Evolutionary conservation across 2,113 vertebrate genomes (phyloP).

Genomic region (Apodemus sylvaticus): DNA sequence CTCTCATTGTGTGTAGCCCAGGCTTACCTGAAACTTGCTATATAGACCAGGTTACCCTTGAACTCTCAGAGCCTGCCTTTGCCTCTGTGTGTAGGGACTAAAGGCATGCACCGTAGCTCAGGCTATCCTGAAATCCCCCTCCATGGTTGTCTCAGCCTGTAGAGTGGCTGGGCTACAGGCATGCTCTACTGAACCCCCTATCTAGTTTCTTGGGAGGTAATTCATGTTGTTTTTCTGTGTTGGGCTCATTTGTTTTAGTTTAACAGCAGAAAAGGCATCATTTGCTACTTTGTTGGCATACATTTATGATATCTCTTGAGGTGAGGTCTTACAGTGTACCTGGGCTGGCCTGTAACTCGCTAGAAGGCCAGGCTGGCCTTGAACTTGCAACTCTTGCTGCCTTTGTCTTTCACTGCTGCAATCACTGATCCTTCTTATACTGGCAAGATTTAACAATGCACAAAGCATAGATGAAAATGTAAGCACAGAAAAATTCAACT

Average conservation of each 20-base stretch:
- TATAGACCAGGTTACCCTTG: background rate
- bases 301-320: background rate
- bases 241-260: background rate
- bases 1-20: background rate
- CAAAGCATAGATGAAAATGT: background rate
- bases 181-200: background rate
- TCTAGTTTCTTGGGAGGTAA: background rate
- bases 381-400: background rate
- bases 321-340: too few species aligned
- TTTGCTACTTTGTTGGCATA: background rate
- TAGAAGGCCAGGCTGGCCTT: background rate
- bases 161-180: background rate
- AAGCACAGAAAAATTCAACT: background rate
- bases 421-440: background rate
- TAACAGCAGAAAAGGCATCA: background rate
- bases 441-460: background rate
- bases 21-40: background rate
- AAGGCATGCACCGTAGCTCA: background rate
- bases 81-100: background rate
- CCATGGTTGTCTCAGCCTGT: background rate
- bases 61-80: background rate
- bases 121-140: background rate
- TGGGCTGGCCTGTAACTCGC: background rate
- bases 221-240: background rate
- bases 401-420: background rate